These are phyloP conservation scores for Bucorvus abyssinicus DNA, from an alignment of 2,797 vertebrate genomes.

Conservation along the genomic window DNA sequence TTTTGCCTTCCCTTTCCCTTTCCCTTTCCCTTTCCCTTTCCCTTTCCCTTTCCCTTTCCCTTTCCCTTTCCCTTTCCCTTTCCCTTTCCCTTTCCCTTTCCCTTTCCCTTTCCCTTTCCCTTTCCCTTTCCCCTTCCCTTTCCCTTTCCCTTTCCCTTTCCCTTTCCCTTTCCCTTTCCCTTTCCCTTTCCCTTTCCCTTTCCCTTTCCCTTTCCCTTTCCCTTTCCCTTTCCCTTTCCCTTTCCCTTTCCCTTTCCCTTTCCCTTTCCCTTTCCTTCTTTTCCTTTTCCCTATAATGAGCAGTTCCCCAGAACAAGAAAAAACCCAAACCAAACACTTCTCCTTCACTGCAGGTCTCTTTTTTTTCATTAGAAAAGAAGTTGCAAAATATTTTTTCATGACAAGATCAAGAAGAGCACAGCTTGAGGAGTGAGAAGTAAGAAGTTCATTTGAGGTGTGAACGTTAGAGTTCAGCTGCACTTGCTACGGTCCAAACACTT, in stretches of 20 bases:
- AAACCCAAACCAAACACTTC: neutral
- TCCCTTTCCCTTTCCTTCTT: no score
- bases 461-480: neutral
- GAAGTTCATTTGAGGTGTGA: neutral
- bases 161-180: neutral
- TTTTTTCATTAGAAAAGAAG: neutral
- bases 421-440: neutral
- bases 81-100: no score
- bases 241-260: neutral
- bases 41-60: neutral
- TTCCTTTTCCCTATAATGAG: neutral
- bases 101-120: no score
- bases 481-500: neutral
- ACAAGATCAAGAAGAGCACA: neutral
- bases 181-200: accelerated
- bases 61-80: neutral
- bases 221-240: neutral
- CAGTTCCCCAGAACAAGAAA: neutral
- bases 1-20: accelerated
- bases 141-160: neutral
- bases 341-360: neutral
- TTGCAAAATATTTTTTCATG: neutral
- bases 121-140: no score
- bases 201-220: no score
- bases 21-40: no score